Conservation (phyloP, 2,888 invertebrate genomes). For the Cosmopolites sordidus region DNA sequence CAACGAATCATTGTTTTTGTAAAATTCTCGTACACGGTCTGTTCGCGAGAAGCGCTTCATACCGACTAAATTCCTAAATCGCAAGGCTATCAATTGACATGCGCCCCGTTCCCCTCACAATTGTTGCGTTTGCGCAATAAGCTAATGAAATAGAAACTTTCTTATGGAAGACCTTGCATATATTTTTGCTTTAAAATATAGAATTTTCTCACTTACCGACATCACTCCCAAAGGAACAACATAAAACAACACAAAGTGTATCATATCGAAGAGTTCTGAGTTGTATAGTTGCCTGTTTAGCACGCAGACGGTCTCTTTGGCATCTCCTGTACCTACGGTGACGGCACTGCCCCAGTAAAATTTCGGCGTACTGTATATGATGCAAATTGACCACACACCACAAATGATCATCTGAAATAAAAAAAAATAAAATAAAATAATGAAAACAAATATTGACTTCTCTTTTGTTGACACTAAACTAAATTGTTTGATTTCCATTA, state of each 20-base stretch:
- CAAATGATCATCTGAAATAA: slow-evolving; percentile 65
- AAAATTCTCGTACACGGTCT: too few species aligned
- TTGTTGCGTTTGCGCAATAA: too few species aligned
- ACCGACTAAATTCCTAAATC: too few species aligned
- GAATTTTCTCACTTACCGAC: slow-evolving; percentile 55
- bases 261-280: slow-evolving; percentile 72
- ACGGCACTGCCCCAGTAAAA: slow-evolving; percentile 79
- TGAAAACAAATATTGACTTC: too few species aligned
- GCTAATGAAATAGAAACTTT: too few species aligned
- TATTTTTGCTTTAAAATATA: background rate
- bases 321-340: slow-evolving; percentile 52
- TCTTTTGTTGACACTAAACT: too few species aligned
- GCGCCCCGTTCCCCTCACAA: too few species aligned
- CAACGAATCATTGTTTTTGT: too few species aligned
- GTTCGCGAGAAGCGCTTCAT: too few species aligned
- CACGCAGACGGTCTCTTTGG: slow-evolving; percentile 67
- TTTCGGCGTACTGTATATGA: slow-evolving; percentile 77
- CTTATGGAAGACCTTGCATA: too few species aligned
- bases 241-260: slow-evolving; percentile 80
- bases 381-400: slow-evolving; percentile 78
- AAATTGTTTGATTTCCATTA: too few species aligned
- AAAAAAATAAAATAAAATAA: background rate
- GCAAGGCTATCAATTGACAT: too few species aligned
- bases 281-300: slow-evolving; percentile 72
- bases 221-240: slow-evolving; percentile 76